These are phyloP conservation scores for Caenorhabditis inopinata DNA, from an alignment of 1,140 invertebrate species.

Conservation along the genomic window DNA sequence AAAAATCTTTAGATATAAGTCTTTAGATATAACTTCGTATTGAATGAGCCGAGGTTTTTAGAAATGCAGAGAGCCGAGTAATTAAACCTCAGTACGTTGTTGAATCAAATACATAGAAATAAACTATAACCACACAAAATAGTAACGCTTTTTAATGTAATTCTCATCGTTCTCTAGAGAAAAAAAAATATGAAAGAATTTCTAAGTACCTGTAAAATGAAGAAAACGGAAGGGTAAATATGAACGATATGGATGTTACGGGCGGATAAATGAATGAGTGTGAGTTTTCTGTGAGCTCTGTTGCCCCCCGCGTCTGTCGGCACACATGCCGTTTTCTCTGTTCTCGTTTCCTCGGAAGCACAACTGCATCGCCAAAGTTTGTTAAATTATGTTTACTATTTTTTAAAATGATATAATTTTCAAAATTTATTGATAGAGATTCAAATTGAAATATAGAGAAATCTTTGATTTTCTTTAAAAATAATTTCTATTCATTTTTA, in stretches of 20 bases:
- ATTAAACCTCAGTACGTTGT: no score
- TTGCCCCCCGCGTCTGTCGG: not conserved
- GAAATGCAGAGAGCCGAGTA: no score
- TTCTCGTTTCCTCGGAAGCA: not conserved
- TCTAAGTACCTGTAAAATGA: constrained; percentile 28
- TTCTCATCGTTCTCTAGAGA: constrained; percentile 22
- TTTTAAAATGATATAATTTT: no score
- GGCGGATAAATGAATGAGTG: constrained; percentile 30
- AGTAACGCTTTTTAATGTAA: not conserved
- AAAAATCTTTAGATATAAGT: no score
- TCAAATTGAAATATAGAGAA: no score
- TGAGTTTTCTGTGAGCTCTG: constrained; percentile 14
- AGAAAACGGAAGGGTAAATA: constrained; percentile 15
- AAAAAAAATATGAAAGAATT: not conserved
- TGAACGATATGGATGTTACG: constrained; percentile 15
- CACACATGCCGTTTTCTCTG: not conserved
- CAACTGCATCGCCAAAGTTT: not conserved
- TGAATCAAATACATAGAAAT: no score
- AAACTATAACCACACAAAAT: not conserved
- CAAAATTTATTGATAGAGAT: no score
- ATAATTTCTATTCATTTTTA: no score
- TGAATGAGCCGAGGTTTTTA: no score
- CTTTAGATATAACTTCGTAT: no score
- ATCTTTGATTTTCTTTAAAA: no score
- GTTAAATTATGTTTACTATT: not conserved